phyloP scores from a whole-genome alignment of 1,140 invertebrate species.

The Trichoplusia ni region DNA sequence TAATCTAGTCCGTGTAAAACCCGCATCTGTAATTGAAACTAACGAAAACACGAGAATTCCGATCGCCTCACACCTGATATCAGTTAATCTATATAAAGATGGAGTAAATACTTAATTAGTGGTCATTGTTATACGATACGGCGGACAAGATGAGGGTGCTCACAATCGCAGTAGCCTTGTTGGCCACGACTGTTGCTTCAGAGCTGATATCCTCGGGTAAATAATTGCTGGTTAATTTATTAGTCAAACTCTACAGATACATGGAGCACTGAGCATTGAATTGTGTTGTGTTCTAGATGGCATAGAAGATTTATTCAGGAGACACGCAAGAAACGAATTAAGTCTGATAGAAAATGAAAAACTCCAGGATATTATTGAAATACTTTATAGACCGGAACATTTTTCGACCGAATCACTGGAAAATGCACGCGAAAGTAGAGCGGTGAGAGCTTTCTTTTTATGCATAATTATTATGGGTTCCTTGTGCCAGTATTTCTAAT shows the following conservation, averaged over 20 bases:
- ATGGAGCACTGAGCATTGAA: too few relatives aligned
- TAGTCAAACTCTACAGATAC: too few relatives aligned
- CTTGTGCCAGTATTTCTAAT: neutral
- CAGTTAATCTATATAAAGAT: conserved; percentile 30
- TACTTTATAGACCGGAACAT: conserved; percentile 42
- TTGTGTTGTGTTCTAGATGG: conserved; percentile 50
- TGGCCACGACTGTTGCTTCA: conserved; percentile 41
- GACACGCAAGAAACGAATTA: conserved; percentile 48
- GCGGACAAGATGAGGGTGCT: conserved; percentile 54
- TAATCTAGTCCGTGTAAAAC: too few relatives aligned
- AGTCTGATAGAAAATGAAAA: conserved; percentile 41
- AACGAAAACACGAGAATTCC: neutral
- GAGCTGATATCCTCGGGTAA: conserved; percentile 54
- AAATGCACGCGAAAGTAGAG: conserved; percentile 34
- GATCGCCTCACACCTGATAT: neutral
- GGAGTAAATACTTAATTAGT: conserved; percentile 35
- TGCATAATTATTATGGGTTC: neutral
- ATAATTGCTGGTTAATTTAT: neutral
- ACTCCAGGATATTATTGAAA: conserved; percentile 50
- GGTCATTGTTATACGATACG: conserved; percentile 36
- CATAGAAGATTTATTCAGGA: conserved; percentile 53
- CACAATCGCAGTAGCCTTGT: conserved; percentile 45
- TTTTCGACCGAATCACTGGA: conserved; percentile 16
- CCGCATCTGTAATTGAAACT: neutral
- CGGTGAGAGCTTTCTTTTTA: conserved; percentile 35